Evolutionary conservation across 2,888 invertebrate genomes (phyloP).

Genomic region (Automeris io): DNA sequence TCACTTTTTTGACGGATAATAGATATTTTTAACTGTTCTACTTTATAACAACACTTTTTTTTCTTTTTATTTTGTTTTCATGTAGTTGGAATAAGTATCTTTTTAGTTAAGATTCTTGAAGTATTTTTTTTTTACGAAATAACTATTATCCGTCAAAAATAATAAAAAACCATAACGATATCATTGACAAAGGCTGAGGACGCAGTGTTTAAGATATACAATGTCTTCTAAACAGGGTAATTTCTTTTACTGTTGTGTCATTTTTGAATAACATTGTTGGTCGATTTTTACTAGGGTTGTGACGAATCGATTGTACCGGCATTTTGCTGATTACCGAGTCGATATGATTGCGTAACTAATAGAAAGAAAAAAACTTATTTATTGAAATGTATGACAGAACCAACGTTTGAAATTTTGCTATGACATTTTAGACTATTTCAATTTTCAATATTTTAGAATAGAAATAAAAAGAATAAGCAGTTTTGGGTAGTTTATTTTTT

Average conservation of each 20-base stretch:
- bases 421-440: too few relatives aligned
- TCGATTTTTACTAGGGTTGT: conserved; percentile 51
- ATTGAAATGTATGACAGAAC: too few relatives aligned
- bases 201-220: conserved; percentile 73
- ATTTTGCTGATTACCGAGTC: not conserved
- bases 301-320: not conserved
- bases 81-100: not conserved
- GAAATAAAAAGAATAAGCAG: too few relatives aligned
- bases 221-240: conserved; percentile 75
- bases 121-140: conserved; percentile 8
- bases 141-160: conserved; percentile 41
- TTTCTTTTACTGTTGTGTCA: conserved; percentile 70
- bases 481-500: too few relatives aligned
- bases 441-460: too few relatives aligned
- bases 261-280: conserved; percentile 53
- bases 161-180: conserved; percentile 57
- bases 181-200: conserved; percentile 75
- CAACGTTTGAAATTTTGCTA: too few relatives aligned
- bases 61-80: not conserved
- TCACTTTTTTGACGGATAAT: conserved; percentile 45
- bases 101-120: conserved; percentile 13
- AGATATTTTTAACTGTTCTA: conserved; percentile 3
- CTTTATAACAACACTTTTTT: not conserved
- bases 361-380: too few relatives aligned
- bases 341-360: too few relatives aligned